These are phyloP conservation scores for Mirounga angustirostris DNA, from an alignment of 2,113 vertebrate species.

Conservation along the genomic window DNA sequence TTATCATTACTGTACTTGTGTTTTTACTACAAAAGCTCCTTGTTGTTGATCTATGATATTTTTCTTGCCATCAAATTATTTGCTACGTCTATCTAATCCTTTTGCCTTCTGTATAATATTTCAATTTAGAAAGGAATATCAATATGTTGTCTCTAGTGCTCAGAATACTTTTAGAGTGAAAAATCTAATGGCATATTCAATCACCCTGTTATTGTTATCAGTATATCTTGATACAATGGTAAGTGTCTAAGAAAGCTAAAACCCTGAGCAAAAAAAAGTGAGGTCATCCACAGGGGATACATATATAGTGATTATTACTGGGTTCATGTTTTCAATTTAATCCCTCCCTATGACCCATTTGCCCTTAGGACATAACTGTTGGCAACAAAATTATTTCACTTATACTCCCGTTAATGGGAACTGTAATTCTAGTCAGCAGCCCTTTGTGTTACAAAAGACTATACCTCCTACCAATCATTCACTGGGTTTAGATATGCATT, in stretches of 20 bases:
- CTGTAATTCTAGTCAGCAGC: constrained; percentile 67
- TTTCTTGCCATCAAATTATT: constrained; percentile 67
- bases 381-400: constrained; percentile 71
- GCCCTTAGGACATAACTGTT: constrained; percentile 65
- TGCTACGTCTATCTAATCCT: constrained; percentile 57
- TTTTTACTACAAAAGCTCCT: constrained; percentile 32
- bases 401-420: constrained; percentile 62
- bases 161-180: constrained; percentile 60
- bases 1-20: not conserved
- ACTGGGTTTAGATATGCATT: constrained; percentile 60
- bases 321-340: constrained; percentile 71
- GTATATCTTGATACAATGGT: constrained; percentile 49
- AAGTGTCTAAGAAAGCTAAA: constrained; percentile 63
- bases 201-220: constrained; percentile 61
- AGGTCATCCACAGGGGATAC: constrained; percentile 62
- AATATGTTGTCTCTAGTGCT: constrained; percentile 27
- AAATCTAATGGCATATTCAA: constrained; percentile 33
- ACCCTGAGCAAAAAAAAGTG: constrained; percentile 40
- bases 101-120: constrained; percentile 79
- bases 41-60: constrained; percentile 41
- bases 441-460: constrained; percentile 50
- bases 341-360: constrained; percentile 66
- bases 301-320: constrained; percentile 54
- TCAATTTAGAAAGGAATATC: constrained; percentile 75
- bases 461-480: constrained; percentile 52